Percentiles rank a stretch among this genome's conserved stretches.
phyloP scores from a whole-genome alignment of 2,797 vertebrate species.

The Pseudochromis fuscus region DNA sequence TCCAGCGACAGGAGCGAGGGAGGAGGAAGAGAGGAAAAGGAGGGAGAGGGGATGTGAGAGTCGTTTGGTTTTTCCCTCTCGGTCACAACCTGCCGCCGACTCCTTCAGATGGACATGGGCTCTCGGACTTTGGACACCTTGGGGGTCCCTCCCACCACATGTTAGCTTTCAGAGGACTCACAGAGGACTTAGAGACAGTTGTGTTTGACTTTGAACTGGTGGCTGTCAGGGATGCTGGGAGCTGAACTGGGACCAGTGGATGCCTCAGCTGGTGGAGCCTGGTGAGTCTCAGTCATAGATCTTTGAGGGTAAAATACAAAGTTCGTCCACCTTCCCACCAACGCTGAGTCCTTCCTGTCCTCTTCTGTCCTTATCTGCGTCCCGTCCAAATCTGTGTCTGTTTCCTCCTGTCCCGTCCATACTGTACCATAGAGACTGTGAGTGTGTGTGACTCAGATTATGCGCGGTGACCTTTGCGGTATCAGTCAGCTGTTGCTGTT shows the following conservation, averaged over 20 bases:
- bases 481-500: slow-evolving; percentile 77
- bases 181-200: not conserved
- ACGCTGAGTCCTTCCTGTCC: too few relatives aligned
- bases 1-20: slow-evolving; percentile 64
- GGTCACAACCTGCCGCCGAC: slow-evolving; percentile 68
- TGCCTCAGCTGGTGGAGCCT: slow-evolving; percentile 17
- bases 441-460: slow-evolving; percentile 75
- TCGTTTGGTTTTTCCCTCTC: slow-evolving; percentile 56
- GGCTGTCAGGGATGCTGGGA: slow-evolving; percentile 33
- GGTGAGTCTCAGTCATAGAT: slow-evolving; percentile 50
- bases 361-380: slow-evolving; percentile 2
- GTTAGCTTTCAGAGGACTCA: slow-evolving; percentile 11
- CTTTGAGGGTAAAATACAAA: not conserved
- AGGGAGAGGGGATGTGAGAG: slow-evolving; percentile 64
- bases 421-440: slow-evolving; percentile 49
- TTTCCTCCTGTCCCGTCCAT: slow-evolving; percentile 26
- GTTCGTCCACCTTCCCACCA: too few relatives aligned
- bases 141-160: not conserved
- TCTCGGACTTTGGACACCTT: slow-evolving; percentile 1
- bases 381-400: slow-evolving; percentile 13
- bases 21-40: slow-evolving; percentile 63
- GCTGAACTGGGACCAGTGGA: slow-evolving; percentile 14
- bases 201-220: slow-evolving; percentile 41
- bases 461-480: slow-evolving; percentile 73
- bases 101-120: slow-evolving; percentile 67